Evolutionary conservation across 2,113 vertebrate species (phyloP), one percentile per base, ranked within the genome.

Genomic region (Hypomesus transpacificus): DNA sequence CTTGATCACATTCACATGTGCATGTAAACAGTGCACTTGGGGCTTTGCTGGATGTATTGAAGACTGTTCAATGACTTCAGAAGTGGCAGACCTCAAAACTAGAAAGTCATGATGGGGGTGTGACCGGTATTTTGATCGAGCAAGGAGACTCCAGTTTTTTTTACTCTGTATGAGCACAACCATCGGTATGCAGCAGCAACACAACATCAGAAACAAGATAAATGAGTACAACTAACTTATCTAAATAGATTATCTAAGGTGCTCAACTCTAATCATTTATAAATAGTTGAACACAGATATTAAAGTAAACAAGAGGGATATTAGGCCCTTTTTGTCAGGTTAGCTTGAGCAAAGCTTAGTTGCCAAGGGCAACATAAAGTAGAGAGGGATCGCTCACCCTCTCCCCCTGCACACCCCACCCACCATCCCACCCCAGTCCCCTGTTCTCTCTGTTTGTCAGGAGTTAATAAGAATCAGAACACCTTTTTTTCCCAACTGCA

Each of bases 1-100:
- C 22, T 56, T 51, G 50, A n/a, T 51, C 24, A 14, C n/a, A 57
- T 6, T 13, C 16, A 8, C 18, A 26, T 63, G 28, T 8, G 9
- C 13, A 46, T 5, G 1, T 21, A 61, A 26, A 60, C 68, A 60
- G 74, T 75, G 68, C 60, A 5, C 9, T 62, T 69, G 46, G 74
- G 65, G 71, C 51, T 69, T 50, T 69, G 66, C 60, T 75, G 31
- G 39, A 72, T 1, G 5, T 54, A 54, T 26, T 46, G 63, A 39
- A 28, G 61, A 61, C 74, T 75, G 71, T 80, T 69, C 73, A 73
- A 75, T 52, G 74, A 68, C 75, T 78, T 85, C 78, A 82, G 85
- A 77, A 70, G 68, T 66, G 66, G 58, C 56, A 54, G 75, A 71
- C 78, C 85, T 84, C 75, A 84, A 66, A 74, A 58, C 73, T 78